phyloP scores from a whole-genome alignment of 35 echinoderm and acorn worm genomes.

The Eucidaris tribuloides region DNA sequence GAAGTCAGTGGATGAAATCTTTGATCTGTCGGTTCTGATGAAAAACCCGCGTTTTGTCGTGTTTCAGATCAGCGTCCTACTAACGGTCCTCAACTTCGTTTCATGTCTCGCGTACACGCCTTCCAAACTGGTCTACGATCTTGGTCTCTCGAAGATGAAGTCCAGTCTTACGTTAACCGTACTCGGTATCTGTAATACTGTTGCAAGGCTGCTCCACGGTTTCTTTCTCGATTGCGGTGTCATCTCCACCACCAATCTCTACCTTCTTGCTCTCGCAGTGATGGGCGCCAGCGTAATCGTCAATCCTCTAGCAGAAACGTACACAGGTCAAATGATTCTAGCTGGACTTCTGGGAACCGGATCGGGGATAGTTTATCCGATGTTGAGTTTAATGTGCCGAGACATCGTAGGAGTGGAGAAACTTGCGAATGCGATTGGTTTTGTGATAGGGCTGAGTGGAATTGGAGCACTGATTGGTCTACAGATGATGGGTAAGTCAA shows the following conservation, averaged over 20 bases:
- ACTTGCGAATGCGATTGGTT: background rate
- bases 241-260: background rate
- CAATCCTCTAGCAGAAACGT: background rate
- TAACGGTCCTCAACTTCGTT: conserved; percentile 4
- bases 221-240: background rate
- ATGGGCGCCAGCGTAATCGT: background rate
- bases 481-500: conserved; percentile 11
- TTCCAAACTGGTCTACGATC: background rate
- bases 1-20: no score
- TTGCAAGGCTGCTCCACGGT: background rate
- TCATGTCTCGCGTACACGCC: background rate
- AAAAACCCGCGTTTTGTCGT: no score
- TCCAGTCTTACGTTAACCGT: background rate
- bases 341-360: background rate
- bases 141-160: background rate
- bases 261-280: background rate
- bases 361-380: background rate
- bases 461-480: background rate
- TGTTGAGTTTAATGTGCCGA: background rate
- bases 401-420: background rate
- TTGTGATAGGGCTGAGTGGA: background rate
- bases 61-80: no score
- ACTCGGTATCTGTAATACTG: background rate
- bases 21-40: no score
- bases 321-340: background rate